A percentile compares a stretch with the other conserved stretches of the same genome.
These are phyloP conservation scores for Anthoptus insignis DNA, from an alignment of 2,888 invertebrate species.

Conservation along the genomic window DNA sequence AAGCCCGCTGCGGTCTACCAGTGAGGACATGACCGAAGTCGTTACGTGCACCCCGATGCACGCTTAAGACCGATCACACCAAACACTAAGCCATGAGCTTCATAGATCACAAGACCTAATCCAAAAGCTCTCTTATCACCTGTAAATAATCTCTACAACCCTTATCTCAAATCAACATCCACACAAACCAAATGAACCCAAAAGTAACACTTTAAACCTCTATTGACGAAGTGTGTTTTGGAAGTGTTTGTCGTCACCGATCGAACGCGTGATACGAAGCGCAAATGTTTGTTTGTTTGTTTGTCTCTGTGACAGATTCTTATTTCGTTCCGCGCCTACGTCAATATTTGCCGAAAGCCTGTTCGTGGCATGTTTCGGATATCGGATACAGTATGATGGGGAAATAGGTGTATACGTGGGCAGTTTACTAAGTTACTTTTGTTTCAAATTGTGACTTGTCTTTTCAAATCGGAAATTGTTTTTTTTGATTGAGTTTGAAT, in stretches of 20 bases:
- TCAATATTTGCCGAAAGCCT: conserved; percentile 20
- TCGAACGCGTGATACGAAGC: conserved; percentile 65
- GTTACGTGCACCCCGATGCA: too few relatives aligned
- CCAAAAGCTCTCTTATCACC: too few relatives aligned
- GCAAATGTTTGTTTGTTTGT: conserved; percentile 56
- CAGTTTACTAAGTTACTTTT: neutral
- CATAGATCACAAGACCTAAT: too few relatives aligned
- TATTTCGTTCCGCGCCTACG: conserved; percentile 22
- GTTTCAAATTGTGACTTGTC: too few relatives aligned
- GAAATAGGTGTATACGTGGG: conserved; percentile 1
- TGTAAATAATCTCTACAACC: neutral
- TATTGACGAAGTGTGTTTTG: conserved; percentile 59
- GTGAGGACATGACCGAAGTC: too few relatives aligned
- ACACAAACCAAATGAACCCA: neutral
- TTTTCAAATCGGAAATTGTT: too few relatives aligned
- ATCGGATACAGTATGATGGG: conserved; percentile 8
- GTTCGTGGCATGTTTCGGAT: conserved; percentile 10
- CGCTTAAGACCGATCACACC: too few relatives aligned
- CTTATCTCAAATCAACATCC: neutral
- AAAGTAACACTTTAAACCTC: conserved; percentile 15
- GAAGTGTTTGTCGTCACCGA: conserved; percentile 62
- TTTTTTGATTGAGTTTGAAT: conserved; percentile 72
- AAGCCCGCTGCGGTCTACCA: too few relatives aligned
- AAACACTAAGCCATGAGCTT: too few relatives aligned
- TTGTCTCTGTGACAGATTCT: conserved; percentile 24